A percentile compares a stretch with the other conserved stretches of the same genome.
These are phyloP conservation scores for Chaetogeoica ovagalla DNA, from an alignment of 2,888 invertebrate species.

Conservation along the genomic window DNA sequence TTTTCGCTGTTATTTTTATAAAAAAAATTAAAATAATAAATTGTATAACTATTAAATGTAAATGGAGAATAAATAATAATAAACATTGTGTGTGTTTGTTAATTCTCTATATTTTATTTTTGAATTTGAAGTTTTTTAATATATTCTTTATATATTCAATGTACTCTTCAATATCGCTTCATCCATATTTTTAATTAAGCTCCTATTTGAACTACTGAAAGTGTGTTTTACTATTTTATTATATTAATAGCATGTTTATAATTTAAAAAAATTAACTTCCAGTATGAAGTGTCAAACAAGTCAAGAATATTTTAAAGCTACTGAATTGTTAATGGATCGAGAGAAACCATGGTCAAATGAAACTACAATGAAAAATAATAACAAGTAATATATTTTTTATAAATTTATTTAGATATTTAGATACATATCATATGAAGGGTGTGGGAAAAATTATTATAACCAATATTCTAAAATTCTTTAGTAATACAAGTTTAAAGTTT, in stretches of 20 bases:
- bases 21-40: too few species aligned
- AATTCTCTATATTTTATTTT: neutral
- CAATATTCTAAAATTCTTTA: too few species aligned
- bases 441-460: too few species aligned
- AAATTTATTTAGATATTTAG: too few species aligned
- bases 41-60: too few species aligned
- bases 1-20: too few species aligned
- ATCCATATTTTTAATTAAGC: too few species aligned
- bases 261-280: neutral
- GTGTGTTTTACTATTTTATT: neutral
- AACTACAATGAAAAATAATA: conserved; percentile 48
- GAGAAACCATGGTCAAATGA: conserved; percentile 51
- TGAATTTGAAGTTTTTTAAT: neutral
- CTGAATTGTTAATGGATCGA: conserved; percentile 48
- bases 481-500: too few species aligned
- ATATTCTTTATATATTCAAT: neutral
- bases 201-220: too few species aligned
- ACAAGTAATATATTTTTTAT: conserved; percentile 27
- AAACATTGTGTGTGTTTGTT: neutral
- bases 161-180: too few species aligned
- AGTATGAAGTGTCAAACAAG: conserved; percentile 52
- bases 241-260: neutral
- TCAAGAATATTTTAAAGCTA: conserved; percentile 51
- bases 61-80: too few species aligned
- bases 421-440: too few species aligned